phyloP scores from a whole-genome alignment of 2,113 vertebrate genomes.

The Ondatra zibethicus region DNA sequence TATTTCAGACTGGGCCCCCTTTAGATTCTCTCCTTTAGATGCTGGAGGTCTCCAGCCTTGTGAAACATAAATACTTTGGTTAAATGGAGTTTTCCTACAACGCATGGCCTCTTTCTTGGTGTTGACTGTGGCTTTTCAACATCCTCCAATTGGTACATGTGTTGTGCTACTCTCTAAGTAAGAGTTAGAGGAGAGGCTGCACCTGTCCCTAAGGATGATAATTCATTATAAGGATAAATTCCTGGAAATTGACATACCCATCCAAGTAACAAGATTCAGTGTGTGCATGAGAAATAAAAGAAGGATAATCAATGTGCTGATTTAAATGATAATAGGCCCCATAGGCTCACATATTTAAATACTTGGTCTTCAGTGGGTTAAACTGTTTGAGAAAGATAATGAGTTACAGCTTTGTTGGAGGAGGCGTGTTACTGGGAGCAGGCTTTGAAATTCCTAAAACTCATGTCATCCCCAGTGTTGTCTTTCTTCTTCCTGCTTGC shows the following conservation, averaged over 20 bases:
- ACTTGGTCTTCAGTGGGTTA: background rate
- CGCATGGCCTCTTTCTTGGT: no score
- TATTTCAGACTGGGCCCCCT: background rate
- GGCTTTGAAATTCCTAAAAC: background rate
- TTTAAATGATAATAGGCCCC: background rate
- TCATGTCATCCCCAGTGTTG: background rate
- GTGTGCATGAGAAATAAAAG: background rate
- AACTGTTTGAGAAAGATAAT: background rate
- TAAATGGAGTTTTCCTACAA: background rate
- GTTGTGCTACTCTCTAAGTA: background rate
- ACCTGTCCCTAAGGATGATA: background rate
- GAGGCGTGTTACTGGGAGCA: background rate
- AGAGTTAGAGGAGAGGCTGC: background rate
- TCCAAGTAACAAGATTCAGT: background rate
- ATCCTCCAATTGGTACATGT: background rate
- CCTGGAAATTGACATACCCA: background rate
- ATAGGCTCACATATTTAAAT: background rate
- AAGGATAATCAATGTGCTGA: background rate
- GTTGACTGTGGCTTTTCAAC: background rate
- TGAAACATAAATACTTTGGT: background rate
- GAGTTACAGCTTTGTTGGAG: background rate
- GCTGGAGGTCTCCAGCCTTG: background rate
- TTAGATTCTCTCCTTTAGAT: background rate
- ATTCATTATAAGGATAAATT: background rate
- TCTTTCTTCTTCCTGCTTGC: background rate